Conservation (phyloP, 2,113 vertebrate genomes). For the Campylomormyrus tamandua region DNA sequence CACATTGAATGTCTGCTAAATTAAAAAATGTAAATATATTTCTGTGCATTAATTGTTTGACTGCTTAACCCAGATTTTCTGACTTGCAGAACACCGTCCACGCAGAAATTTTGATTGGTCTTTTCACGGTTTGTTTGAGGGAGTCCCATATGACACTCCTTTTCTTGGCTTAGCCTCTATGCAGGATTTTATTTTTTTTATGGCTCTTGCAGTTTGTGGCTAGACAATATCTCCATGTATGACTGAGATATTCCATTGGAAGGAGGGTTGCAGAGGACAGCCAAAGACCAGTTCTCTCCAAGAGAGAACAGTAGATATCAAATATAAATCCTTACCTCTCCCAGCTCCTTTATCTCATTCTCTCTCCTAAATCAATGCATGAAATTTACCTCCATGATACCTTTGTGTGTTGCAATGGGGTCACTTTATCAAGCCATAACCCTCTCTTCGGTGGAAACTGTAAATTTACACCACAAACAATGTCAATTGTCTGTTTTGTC, state of each 20-base stretch:
- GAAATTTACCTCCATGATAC: not conserved
- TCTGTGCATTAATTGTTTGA: not conserved
- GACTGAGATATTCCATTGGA: not conserved
- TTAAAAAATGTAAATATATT: not conserved
- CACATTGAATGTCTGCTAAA: not conserved
- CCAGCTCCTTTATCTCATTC: not conserved
- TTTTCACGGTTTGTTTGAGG: not conserved
- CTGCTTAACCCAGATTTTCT: too few species aligned
- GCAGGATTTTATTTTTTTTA: not conserved
- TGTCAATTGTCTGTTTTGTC: not conserved
- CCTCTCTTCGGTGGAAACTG: not conserved
- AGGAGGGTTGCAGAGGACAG: not conserved
- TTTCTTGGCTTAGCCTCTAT: not conserved
- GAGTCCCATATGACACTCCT: not conserved
- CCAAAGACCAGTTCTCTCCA: not conserved
- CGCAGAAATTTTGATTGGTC: not conserved
- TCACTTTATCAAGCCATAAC: not conserved
- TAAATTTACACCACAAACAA: not conserved
- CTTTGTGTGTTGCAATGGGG: not conserved
- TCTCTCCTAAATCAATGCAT: not conserved
- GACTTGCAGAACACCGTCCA: too few species aligned
- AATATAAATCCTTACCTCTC: not conserved
- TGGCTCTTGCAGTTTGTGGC: not conserved
- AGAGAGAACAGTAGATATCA: not conserved
- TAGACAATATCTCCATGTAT: not conserved